phyloP scores from a whole-genome alignment of 2,113 vertebrate genomes.

The Sporophila hypoxantha region DNA sequence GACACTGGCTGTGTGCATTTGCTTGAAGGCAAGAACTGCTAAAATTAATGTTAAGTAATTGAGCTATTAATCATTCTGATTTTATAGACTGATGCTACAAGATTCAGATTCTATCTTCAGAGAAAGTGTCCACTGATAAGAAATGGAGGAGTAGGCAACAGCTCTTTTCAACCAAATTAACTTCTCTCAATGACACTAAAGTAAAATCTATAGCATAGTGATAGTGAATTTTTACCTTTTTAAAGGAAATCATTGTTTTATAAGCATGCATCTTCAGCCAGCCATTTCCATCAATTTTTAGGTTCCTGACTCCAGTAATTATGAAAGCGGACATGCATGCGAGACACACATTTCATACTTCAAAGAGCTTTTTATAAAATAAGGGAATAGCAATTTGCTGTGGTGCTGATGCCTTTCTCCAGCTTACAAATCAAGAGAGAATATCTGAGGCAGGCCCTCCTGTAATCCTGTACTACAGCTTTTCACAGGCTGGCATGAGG shows the following conservation, averaged over 20 bases:
- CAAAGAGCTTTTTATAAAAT: not conserved
- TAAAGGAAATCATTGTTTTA: not conserved
- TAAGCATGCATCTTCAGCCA: not conserved
- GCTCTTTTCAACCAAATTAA: not conserved
- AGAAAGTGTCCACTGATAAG: slow-evolving; percentile 23
- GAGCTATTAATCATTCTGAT: slow-evolving; percentile 52
- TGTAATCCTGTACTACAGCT: not conserved
- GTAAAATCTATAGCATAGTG: not conserved
- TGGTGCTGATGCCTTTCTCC: accelerated
- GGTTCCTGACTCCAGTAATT: not conserved
- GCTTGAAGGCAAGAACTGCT: slow-evolving; percentile 20
- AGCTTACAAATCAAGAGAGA: not conserved
- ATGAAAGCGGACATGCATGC: not conserved
- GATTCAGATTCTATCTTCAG: slow-evolving; percentile 42
- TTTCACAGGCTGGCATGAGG: not conserved
- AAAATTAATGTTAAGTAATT: slow-evolving; percentile 46
- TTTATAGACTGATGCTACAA: slow-evolving; percentile 22
- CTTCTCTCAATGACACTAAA: not conserved
- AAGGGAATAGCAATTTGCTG: not conserved
- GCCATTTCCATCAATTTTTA: not conserved
- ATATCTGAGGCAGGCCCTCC: not conserved
- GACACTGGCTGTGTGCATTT: not conserved
- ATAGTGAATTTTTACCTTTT: not conserved
- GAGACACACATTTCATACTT: not conserved
- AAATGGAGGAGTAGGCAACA: not conserved